Base-by-base conservation (phyloP, 2,797 vertebrate genomes). In the Nannoperca australis region DNA sequence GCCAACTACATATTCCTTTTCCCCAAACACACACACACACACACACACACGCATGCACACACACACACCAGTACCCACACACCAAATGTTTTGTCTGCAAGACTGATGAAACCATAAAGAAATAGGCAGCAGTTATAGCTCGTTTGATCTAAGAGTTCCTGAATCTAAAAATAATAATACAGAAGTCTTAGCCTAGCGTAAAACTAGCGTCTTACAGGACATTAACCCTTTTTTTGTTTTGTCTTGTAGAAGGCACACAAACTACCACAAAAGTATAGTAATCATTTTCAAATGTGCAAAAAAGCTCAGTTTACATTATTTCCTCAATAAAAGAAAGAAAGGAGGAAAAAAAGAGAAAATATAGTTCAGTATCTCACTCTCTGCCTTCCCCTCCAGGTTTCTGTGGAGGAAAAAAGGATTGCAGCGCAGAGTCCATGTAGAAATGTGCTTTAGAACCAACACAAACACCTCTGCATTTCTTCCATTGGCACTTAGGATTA, bases 211-310 rank as follows among this genome's bases (percentile, higher is more conserved):
- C 78, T 76, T 71, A 75, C 53, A 62, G 80, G 85, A 89, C 78
- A 58, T 63, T 69, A 73, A 86, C 79, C 81, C 55, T 63, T 66
- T 88, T 34, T 78, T 79, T 77, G 58, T 85, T 79, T 89, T 13
- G 22, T 88, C 68, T 87, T 67, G 69, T 84, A 84, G 87, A 95
- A 95, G 94, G 93, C 94, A 94, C 94, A 93, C 89, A 90, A 90
- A 91, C 92, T 88, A 93, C 88, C 78, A 93, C 82, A 83, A 86
- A 86, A 87, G 64, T 86, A 86, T 75, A 87, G 82, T 70, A 72
- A 87, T 79, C 81, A 86, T 85, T 65, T 88, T 90, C 79, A 90
- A 94, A 93, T 95, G 94, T 94, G 94, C 93, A 95, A 95, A 94
- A 94, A 93, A 93, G 92, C 93, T 92, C 63, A 49, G 74, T 88